Base-by-base conservation (phyloP, 2,888 invertebrate genomes). In the Zootermopsis nevadensis region DNA sequence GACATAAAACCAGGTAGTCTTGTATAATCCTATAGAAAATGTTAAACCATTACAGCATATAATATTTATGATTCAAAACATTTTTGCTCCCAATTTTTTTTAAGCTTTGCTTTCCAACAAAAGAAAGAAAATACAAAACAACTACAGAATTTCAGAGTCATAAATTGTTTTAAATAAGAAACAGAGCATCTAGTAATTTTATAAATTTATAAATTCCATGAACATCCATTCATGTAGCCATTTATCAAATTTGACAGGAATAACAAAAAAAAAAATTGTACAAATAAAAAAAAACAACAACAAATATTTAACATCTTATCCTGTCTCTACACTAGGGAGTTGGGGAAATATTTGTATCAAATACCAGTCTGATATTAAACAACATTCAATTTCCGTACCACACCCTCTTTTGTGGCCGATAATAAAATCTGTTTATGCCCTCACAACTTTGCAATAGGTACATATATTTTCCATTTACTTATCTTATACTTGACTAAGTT, bases 1-100 rank as follows among this genome's bases (percentile, higher is more conserved):
- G 38, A 69, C 69, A 69, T 69, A 69, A 69, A 12, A n/a, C 74
- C 67, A 80, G 27, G 48, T 22, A 76, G 35, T 74, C n/a, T 53
- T 82, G 82, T 82, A 82, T 72, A 82, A 72, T 82, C 48, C 74
- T 35, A 74, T 82, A 79, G 24, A 79, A 79, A 79, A 79, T 66
- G 33, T 74, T 48, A 74, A 82, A 81, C 31, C 31, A 53, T 35
- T 53, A 82, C 53, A 74, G 42, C 74, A 82, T 74, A 74, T 82
- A 74, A 35, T 72, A 74, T 81, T 33, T 60, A 66, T 80, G n/a
- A 80, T 80, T 72, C 31, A 81, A 53, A 81, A 76, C 38, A 60
- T n/a, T 55, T 55, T 82, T 82, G 82, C 35, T 82, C 82, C 82
- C 82, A 76, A 67, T 82, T 81, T 42, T 60, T 55, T 66, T 80